These are phyloP conservation scores for Rhynchophorus ferrugineus DNA, from an alignment of 1,140 invertebrate genomes.

Conservation along the genomic window DNA sequence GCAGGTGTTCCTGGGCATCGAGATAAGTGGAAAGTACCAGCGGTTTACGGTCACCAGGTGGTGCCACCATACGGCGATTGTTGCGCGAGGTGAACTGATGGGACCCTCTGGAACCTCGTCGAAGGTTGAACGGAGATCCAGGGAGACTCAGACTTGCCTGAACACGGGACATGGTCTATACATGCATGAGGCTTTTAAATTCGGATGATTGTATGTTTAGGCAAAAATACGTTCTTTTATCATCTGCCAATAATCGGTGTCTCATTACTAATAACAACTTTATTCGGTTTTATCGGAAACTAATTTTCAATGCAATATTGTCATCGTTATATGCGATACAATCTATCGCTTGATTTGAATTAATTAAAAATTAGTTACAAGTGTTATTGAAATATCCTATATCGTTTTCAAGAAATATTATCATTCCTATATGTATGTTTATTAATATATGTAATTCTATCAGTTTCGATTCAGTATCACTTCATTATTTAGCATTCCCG, in stretches of 20 bases:
- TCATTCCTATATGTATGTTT: too few relatives aligned
- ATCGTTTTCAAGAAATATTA: too few relatives aligned
- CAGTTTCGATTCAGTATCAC: too few relatives aligned
- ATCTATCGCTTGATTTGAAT: too few relatives aligned
- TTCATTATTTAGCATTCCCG: too few relatives aligned
- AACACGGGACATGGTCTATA: slow-evolving; percentile 40
- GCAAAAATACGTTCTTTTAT: background rate
- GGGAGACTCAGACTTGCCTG: slow-evolving; percentile 94
- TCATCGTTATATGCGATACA: too few relatives aligned
- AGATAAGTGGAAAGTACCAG: slow-evolving; percentile 89
- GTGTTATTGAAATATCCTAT: too few relatives aligned
- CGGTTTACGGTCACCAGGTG: slow-evolving; percentile 81
- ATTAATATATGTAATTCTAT: too few relatives aligned
- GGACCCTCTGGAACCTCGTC: slow-evolving; percentile 79
- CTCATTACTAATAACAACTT: background rate
- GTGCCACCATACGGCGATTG: slow-evolving; percentile 54
- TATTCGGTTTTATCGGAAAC: too few relatives aligned
- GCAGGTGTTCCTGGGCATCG: slow-evolving; percentile 92
- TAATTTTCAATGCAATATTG: too few relatives aligned
- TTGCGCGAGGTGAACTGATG: slow-evolving; percentile 88
- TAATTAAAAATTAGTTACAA: too few relatives aligned
- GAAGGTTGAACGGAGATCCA: slow-evolving; percentile 89
- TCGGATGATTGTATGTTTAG: background rate
- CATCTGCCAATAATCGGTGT: background rate
- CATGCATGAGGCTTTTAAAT: slow-evolving; percentile 30